Evolutionary conservation across 2,113 vertebrate species (phyloP), one percentile per base, ranked within the genome.

Genomic region (Hydrolagus affinis): DNA sequence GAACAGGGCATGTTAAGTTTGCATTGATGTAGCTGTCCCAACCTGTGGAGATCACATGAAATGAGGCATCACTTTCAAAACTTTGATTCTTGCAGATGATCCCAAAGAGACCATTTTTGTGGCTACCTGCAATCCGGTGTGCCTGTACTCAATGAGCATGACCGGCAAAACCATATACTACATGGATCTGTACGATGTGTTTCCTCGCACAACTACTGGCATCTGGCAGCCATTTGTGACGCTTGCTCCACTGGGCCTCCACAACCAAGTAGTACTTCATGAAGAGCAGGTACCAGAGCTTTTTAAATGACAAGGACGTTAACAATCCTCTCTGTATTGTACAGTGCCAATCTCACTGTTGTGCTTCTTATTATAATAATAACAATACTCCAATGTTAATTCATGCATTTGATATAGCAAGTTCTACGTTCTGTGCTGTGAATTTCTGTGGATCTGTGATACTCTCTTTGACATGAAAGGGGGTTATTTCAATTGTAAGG

Each of bases 171-270:
- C 86, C 0, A 92, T 96, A 85, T 90, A 92, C 75, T 94, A 92
- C 28, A 89, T 98, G 89, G 96, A 98, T 88, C 92, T 98, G 6
- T 96, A 94, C 85, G 95, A 98, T 86, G 87, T 98, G 87, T 99
- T 98, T 89, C 97, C 98, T 80, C 91, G 95, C 89, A 95, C 91
- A 7, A 87, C 92, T 87, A 93, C 95, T 62, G 94, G 93, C 8
- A 87, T 95, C 30, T 98, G 97, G 97, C 95, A 98, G 73, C 98
- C 98, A 2, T 95, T 97, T 86, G 91, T 98, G 86, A 96, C 93
- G 17, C 87, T 95, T 8, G 97, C 97, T 21, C 94, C 95, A 0
- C 91, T 98, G 8, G 96, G 96, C 85, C 94, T 99, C 57, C 94
- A 91, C 21, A 94, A 95, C 85, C 97, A 98, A 91, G 93, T 98